Evolutionary conservation across 1,140 invertebrate genomes (phyloP).

Genomic region (Cyclargus thomasi): DNA sequence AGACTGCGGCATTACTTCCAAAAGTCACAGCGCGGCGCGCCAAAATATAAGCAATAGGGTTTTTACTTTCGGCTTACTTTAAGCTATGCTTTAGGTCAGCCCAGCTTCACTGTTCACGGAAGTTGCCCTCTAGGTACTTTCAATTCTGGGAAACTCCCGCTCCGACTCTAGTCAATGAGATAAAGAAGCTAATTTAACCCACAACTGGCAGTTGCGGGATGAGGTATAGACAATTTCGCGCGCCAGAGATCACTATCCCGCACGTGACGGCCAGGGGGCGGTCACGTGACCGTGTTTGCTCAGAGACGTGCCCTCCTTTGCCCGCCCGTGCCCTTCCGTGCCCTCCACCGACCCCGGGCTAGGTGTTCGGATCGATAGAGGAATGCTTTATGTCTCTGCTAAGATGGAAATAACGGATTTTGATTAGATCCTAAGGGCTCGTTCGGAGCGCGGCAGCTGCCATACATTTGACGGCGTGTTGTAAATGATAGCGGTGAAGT

Average conservation of each 20-base stretch:
- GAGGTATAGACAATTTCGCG: slow-evolving; percentile 49
- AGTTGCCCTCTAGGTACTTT: too few relatives aligned
- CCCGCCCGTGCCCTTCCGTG: slow-evolving; percentile 12
- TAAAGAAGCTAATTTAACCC: neutral
- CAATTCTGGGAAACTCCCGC: neutral
- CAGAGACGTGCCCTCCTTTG: slow-evolving; percentile 30
- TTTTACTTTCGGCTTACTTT: too few relatives aligned
- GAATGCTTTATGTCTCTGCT: neutral
- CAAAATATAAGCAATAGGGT: too few relatives aligned
- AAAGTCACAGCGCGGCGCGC: too few relatives aligned
- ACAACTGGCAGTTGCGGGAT: slow-evolving; percentile 2
- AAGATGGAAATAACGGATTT: neutral
- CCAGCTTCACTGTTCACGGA: too few relatives aligned
- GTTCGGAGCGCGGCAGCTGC: neutral
- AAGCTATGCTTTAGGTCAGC: too few relatives aligned
- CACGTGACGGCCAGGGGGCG: slow-evolving; percentile 46
- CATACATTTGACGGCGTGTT: neutral
- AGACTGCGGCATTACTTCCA: too few relatives aligned
- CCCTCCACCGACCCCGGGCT: slow-evolving; percentile 46
- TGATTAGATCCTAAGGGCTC: neutral
- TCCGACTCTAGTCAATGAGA: neutral
- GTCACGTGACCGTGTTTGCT: slow-evolving; percentile 52
- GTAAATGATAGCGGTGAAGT: neutral
- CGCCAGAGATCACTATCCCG: slow-evolving; percentile 50
- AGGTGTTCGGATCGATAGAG: slow-evolving; percentile 14